Conservation (phyloP, 2,888 invertebrate genomes). For the Cistogaster globosa region DNA sequence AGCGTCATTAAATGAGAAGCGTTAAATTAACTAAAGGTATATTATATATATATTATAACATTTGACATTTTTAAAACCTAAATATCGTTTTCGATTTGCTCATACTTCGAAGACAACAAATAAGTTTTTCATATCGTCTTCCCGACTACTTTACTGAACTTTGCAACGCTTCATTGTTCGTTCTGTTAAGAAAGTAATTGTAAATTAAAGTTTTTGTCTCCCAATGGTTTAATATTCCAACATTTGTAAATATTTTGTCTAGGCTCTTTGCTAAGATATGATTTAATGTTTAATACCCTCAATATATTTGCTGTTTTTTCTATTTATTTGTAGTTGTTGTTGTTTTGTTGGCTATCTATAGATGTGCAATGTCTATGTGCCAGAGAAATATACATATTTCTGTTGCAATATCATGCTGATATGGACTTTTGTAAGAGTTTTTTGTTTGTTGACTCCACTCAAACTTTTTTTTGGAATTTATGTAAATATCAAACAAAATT, state of each 20-base stretch:
- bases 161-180: too few relatives aligned
- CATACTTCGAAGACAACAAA: too few relatives aligned
- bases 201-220: neutral
- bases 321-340: neutral
- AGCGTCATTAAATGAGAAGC: too few relatives aligned
- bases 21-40: too few relatives aligned
- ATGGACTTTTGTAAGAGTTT: conserved; percentile 52
- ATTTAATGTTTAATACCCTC: conserved; percentile 64
- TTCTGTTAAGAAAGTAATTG: too few relatives aligned
- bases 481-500: neutral
- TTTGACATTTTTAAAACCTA: too few relatives aligned
- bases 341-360: conserved; percentile 29
- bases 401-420: conserved; percentile 52
- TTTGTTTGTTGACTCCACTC: conserved; percentile 10
- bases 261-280: conserved; percentile 61
- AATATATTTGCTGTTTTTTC: conserved; percentile 48
- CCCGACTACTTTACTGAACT: too few relatives aligned
- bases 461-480: neutral
- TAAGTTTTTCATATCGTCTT: too few relatives aligned
- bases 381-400: conserved; percentile 6
- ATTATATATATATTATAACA: too few relatives aligned
- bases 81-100: too few relatives aligned
- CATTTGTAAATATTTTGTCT: conserved; percentile 46
- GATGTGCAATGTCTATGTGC: conserved; percentile 36
- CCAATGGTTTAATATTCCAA: conserved; percentile 55